phyloP scores from a whole-genome alignment of 2,888 invertebrate genomes.

The Tipula lateralis region DNA sequence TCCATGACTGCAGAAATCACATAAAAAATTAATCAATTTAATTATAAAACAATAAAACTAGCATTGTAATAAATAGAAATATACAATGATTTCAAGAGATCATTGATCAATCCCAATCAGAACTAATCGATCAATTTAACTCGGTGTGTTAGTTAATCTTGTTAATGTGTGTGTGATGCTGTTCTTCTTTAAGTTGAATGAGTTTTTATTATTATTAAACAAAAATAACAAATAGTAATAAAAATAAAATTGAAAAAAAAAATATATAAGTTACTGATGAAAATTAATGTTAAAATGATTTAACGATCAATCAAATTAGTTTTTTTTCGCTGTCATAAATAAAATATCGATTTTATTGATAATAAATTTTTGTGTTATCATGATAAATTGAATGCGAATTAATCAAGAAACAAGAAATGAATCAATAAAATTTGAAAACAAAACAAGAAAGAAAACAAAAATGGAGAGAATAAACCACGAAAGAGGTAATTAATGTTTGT shows the following conservation, averaged over 20 bases:
- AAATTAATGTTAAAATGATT: constrained; percentile 24
- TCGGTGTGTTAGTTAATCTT: neutral
- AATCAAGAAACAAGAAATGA: constrained; percentile 1
- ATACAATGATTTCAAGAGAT: neutral
- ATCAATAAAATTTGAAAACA: neutral
- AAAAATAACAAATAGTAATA: neutral
- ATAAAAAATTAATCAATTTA: neutral
- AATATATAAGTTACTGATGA: constrained; percentile 3
- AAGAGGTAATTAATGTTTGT: neutral
- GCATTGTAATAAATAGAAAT: neutral
- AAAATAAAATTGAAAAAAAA: neutral
- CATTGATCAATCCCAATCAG: constrained; percentile 19
- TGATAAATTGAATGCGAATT: neutral
- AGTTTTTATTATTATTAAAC: neutral
- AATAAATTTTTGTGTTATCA: constrained; percentile 24
- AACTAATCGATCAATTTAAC: constrained; percentile 24
- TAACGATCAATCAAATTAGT: constrained; percentile 24
- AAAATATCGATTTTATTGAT: constrained; percentile 24
- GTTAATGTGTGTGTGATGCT: neutral
- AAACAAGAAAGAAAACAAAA: neutral
- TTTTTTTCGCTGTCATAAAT: constrained; percentile 19
- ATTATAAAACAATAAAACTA: neutral
- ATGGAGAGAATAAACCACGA: neutral
- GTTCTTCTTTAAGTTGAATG: neutral
- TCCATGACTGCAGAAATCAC: neutral